phyloP scores from a whole-genome alignment of 1,140 invertebrate genomes.

The Carposina sasakii region DNA sequence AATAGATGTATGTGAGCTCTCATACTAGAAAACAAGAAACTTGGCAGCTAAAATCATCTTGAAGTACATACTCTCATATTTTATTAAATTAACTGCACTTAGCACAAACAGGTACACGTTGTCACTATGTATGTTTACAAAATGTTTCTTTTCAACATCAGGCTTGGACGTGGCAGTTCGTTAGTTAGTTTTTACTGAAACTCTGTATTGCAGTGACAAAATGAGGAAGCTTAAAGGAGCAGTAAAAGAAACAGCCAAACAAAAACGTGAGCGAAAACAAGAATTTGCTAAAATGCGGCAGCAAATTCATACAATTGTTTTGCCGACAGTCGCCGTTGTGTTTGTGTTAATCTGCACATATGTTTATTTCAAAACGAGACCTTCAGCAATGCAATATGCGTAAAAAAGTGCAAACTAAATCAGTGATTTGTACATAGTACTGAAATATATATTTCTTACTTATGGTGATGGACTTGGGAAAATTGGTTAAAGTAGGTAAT shows the following conservation, averaged over 20 bases:
- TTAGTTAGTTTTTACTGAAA: too few relatives aligned
- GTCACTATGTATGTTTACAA: too few relatives aligned
- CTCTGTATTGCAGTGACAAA: too few relatives aligned
- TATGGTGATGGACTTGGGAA: constrained; percentile 10
- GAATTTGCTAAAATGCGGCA: constrained; percentile 86
- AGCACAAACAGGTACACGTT: too few relatives aligned
- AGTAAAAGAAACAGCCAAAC: constrained; percentile 86
- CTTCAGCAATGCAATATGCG: constrained; percentile 64
- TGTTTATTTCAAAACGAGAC: constrained; percentile 84
- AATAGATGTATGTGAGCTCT: too few relatives aligned
- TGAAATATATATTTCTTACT: constrained; percentile 11
- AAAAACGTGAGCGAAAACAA: constrained; percentile 86
- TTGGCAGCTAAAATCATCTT: too few relatives aligned
- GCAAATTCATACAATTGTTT: constrained; percentile 81
- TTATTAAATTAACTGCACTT: too few relatives aligned
- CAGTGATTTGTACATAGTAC: constrained; percentile 18
- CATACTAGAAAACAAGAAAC: too few relatives aligned
- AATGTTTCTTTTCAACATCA: too few relatives aligned
- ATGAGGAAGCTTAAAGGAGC: constrained; percentile 87
- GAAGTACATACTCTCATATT: too few relatives aligned
- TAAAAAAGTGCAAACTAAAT: constrained; percentile 25
- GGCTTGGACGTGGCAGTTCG: constrained; percentile 21
- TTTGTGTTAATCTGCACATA: constrained; percentile 83
- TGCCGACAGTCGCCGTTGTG: constrained; percentile 80
- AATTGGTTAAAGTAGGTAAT: too few relatives aligned